phyloP scores from a whole-genome alignment of 2,797 vertebrate species.

The Gadopsis marmoratus region DNA sequence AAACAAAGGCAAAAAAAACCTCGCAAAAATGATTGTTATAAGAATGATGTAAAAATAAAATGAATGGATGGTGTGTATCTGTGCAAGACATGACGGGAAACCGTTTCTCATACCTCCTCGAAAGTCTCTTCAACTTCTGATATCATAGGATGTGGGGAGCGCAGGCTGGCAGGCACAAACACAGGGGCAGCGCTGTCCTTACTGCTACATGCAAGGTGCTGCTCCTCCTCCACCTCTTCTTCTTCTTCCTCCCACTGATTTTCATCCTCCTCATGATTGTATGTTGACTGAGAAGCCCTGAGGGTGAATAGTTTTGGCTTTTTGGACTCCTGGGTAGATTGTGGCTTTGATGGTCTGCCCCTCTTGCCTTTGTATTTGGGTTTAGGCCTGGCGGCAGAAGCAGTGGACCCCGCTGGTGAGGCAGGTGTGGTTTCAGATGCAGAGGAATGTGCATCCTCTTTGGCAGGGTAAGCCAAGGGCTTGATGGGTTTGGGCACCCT shows the following conservation, averaged over 20 bases:
- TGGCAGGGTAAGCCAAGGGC: conserved; percentile 75
- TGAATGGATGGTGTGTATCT: conserved; percentile 4
- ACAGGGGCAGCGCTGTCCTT: conserved; percentile 88
- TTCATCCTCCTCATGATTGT: conserved; percentile 81
- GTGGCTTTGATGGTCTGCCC: conserved; percentile 73
- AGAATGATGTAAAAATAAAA: conserved; percentile 31
- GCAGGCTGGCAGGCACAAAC: conserved; percentile 91
- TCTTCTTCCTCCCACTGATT: conserved; percentile 65
- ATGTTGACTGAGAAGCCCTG: conserved; percentile 85
- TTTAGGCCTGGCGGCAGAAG: conserved; percentile 47
- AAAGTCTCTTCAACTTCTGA: conserved; percentile 91
- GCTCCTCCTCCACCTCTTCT: conserved; percentile 78
- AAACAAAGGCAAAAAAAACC: conserved; percentile 31
- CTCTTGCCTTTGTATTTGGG: conserved; percentile 70
- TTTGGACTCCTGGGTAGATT: conserved; percentile 76
- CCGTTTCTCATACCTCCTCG: conserved; percentile 89
- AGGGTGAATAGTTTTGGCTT: conserved; percentile 89
- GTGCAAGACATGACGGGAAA: not conserved
- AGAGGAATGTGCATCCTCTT: conserved; percentile 65
- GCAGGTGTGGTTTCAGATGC: conserved; percentile 44
- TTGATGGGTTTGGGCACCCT: conserved; percentile 82
- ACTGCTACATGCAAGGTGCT: conserved; percentile 74
- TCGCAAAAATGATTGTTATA: conserved; percentile 15
- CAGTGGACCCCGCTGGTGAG: conserved; percentile 14
- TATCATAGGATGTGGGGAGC: conserved; percentile 84